Conservation (phyloP, 2,888 invertebrate genomes). For the Furcula furcula region DNA sequence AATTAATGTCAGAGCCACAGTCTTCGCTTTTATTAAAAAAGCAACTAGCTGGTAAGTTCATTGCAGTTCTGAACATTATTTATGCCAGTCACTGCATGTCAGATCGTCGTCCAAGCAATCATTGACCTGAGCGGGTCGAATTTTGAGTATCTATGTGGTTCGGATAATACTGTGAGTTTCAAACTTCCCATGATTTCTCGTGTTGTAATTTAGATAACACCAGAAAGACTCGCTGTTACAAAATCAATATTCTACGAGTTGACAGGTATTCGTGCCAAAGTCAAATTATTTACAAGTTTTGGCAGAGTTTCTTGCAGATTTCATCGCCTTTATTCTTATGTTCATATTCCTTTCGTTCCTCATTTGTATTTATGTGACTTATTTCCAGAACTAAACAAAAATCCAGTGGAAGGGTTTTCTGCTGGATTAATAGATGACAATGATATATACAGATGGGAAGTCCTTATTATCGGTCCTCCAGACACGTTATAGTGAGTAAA, state of each 20-base stretch:
- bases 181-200: constrained; percentile 13
- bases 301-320: constrained; percentile 40
- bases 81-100: constrained; percentile 54
- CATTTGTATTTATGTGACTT: no score
- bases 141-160: constrained; percentile 60
- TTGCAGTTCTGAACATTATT: constrained; percentile 33
- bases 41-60: constrained; percentile 94
- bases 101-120: constrained; percentile 66
- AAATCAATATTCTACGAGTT: constrained; percentile 9
- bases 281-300: constrained; percentile 58
- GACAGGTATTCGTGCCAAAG: constrained; percentile 43
- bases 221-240: no score
- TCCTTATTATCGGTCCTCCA: constrained; percentile 99
- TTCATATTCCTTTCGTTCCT: no score
- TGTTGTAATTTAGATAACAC: constrained; percentile 25
- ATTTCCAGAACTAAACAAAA: constrained; percentile 97
- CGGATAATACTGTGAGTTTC: constrained; percentile 20
- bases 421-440: constrained; percentile 99
- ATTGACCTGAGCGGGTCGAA: constrained; percentile 78
- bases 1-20: constrained; percentile 97
- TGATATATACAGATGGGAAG: constrained; percentile 99
- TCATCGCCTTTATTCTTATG: no score
- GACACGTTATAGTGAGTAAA: constrained; percentile 97
- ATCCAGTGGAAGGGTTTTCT: constrained; percentile 99
- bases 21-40: constrained; percentile 96